Evolutionary conservation across 2,888 invertebrate genomes (phyloP), one percentile per base, ranked within the genome.

Genomic region (Eupithecia exiguata): DNA sequence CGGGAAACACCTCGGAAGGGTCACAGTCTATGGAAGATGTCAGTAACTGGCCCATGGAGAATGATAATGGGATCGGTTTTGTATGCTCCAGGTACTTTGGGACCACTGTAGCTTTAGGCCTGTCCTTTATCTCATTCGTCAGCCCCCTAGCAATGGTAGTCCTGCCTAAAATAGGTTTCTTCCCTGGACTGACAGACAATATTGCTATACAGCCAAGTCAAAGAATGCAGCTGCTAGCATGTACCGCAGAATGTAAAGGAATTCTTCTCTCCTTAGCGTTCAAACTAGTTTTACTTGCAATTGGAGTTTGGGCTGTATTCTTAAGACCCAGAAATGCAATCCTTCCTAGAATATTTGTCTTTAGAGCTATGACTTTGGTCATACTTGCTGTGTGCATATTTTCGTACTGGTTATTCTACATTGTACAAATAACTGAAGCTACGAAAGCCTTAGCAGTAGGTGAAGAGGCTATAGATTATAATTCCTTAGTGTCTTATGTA

Each of bases 351-450:
- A 97, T 99, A 89, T 98, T 97, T 91, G 95, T 99, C 68, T 98
- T 98, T 87, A 96, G 99, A 83, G 97, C 98, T 0, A 96, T 98
- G 81, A 97, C 98, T n/a, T 93, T 99, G 75, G 96, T 98, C 7
- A 96, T 99, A 71, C 96, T 99, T 53, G 96, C 98, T 61, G 96
- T 99, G 18, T 97, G 99, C 89, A 97, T 98, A 78, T 98, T 99
- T 92, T 97, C 99, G 6, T 99, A 98, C 93, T 99, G 99, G 99
- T 95, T 99, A 25, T 99, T 99, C 92, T 99, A 99, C 89, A 97
- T 98, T 84, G 99, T 99, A 69, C 98, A 99, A 91, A 96, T 97
- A 71, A 97, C 97, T 0, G 97, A 97, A 89, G 96, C 97, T 25
- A 96, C 97, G 0, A 96, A 97, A 89, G 97, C 97, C 71, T 96